Percentiles rank a stretch among this genome's conserved stretches.
Conservation (phyloP, 2,888 invertebrate genomes). For the Xanthorhoe spadicearia region DNA sequence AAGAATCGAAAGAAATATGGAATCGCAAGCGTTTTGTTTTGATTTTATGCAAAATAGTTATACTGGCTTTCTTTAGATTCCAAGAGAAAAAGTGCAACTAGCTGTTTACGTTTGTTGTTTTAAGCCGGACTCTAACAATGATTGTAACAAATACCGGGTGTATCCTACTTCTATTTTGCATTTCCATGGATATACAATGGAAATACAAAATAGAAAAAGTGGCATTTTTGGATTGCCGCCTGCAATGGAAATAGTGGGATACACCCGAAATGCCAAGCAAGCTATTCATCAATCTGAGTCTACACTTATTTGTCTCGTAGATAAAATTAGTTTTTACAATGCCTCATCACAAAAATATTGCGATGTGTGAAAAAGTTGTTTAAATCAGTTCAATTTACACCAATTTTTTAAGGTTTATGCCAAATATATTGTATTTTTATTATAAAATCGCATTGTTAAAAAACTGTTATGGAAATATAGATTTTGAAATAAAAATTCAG, state of each 20-base stretch:
- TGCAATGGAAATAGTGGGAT: no score
- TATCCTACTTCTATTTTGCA: no score
- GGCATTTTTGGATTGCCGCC: no score
- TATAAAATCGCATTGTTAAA: constrained; percentile 80
- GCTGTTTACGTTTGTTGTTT: constrained; percentile 7
- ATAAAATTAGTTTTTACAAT: constrained; percentile 1
- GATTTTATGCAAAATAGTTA: not conserved
- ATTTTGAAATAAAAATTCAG: constrained; percentile 63
- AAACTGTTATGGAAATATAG: constrained; percentile 81
- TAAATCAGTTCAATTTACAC: constrained; percentile 54
- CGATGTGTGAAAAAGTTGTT: constrained; percentile 26
- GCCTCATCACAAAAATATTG: constrained; percentile 21
- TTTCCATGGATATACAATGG: no score
- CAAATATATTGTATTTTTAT: constrained; percentile 82
- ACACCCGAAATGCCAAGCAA: no score
- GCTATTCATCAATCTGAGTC: constrained; percentile 2
- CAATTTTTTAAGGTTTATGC: constrained; percentile 77
- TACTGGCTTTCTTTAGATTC: not conserved
- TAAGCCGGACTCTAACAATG: not conserved
- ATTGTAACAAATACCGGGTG: constrained; percentile 1
- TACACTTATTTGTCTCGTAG: not conserved
- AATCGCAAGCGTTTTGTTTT: not conserved
- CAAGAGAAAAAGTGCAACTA: constrained; percentile 3
- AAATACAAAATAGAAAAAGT: no score
- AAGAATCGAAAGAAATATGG: not conserved